Evolutionary conservation across 2,888 invertebrate genomes (phyloP), one percentile per base, ranked within the genome.

Genomic region (Patella ulyssiponensis): DNA sequence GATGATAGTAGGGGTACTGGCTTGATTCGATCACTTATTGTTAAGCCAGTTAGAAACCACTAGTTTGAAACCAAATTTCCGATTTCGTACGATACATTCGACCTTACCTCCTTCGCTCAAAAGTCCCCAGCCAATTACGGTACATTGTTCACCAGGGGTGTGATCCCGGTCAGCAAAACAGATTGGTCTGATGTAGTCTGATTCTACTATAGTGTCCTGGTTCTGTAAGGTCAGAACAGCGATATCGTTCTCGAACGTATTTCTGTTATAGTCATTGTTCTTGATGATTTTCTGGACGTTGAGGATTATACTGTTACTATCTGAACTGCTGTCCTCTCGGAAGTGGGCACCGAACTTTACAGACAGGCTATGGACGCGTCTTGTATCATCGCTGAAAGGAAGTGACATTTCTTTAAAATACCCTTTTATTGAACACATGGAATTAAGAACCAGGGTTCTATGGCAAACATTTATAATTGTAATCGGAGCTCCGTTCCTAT

Each of bases 211-310:
- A 0, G 64, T 77, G 71, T 54, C 76, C 64, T 56, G 79, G 54
- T 17, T 72, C 64, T 44, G 44, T 75, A 83, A 75, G 5, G 33
- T 76, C 20, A 84, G 74, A 17, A 84, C 69, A 20, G 84, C 81
- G 51, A 84, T 81, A 74, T 84, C 84, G 71, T 82, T 79, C 20
- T 76, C 27, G 72, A 83, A 75, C 14, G 80, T 81, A 51, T 75
- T 78, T 11, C 69, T 17, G 74, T 80, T 82, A 79, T 83, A 83
- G 15, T 15, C 14, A 23, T 51, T 33, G 73, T 83, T 82, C 3
- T 64, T 20, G 1, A n/a, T 77, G 44, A 78, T 53, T 15, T 52
- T 17, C 17, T 64, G 15, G 7, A 20, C 27, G 4, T 23, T 23
- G 9, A 2, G 11, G 23, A n/a, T 64, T 1, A 64, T 20, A 3